Evolutionary conservation across 2,113 vertebrate species (phyloP).

Genomic region (Donacobius atricapilla): DNA sequence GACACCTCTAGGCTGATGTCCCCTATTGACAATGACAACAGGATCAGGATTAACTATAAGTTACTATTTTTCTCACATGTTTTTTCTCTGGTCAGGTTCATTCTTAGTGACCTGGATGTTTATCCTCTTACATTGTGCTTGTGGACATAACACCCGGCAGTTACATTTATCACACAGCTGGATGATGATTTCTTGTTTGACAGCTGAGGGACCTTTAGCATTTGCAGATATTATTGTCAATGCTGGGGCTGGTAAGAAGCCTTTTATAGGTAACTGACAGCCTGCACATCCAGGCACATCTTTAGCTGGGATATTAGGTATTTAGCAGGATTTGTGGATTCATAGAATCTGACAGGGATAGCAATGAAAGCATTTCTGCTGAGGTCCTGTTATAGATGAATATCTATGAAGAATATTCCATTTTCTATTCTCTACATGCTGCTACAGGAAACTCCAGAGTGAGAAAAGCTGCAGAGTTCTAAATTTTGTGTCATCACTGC

Average conservation of each 20-base stretch:
- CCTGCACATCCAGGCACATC: background rate
- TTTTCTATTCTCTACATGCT: background rate
- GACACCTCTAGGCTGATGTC: background rate
- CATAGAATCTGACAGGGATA: background rate
- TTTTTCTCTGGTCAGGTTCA: background rate
- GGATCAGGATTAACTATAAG: background rate
- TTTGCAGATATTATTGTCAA: background rate
- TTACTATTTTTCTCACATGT: background rate
- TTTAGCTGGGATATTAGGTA: background rate
- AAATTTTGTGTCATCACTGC: background rate
- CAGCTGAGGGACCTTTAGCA: background rate
- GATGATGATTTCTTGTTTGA: background rate
- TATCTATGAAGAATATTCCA: background rate
- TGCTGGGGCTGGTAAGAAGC: background rate
- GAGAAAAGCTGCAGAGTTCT: background rate
- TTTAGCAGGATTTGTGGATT: conserved; percentile 31
- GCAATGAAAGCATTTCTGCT: background rate
- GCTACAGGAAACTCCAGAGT: background rate
- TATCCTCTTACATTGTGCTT: background rate
- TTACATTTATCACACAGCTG: background rate
- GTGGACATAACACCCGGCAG: background rate
- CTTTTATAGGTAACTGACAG: conserved; percentile 1
- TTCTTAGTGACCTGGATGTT: background rate
- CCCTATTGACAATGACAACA: background rate
- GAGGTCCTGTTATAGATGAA: background rate